phyloP scores from a whole-genome alignment of 2,888 invertebrate species.

The Harmothoe impar region DNA sequence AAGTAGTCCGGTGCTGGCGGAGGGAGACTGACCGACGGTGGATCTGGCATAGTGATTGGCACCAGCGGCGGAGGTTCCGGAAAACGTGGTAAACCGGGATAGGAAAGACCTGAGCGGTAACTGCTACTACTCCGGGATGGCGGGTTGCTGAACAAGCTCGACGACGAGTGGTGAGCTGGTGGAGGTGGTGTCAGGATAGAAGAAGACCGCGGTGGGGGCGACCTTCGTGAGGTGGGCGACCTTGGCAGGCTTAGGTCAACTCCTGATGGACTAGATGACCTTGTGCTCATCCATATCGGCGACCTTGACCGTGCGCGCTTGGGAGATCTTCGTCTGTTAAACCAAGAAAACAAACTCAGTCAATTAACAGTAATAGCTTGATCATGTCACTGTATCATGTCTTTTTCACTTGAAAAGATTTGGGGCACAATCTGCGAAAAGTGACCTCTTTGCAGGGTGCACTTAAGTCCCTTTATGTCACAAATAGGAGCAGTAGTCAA shows the following conservation, averaged over 20 bases:
- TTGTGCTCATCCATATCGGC: slow-evolving; percentile 5
- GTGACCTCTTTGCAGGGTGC: too few species aligned
- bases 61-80: slow-evolving; percentile 36
- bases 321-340: not conserved
- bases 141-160: slow-evolving; percentile 9
- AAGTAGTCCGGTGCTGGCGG: slow-evolving; percentile 1
- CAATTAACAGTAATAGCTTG: too few species aligned
- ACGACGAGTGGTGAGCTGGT: not conserved
- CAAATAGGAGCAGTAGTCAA: too few species aligned
- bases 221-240: not conserved
- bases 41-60: slow-evolving; percentile 13
- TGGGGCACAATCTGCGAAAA: too few species aligned
- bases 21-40: not conserved
- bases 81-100: not conserved
- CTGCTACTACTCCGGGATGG: slow-evolving; percentile 18
- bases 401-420: too few species aligned
- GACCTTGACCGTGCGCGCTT: not conserved
- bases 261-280: slow-evolving; percentile 38
- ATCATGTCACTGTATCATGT: too few species aligned
- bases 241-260: slow-evolving; percentile 19
- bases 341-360: not conserved
- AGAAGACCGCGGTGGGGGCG: slow-evolving; percentile 6
- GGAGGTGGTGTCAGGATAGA: not conserved
- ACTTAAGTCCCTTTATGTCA: too few species aligned
- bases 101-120: slow-evolving; percentile 7